Conservation (phyloP, 2,888 invertebrate genomes). For the Caenorhabditis uteleia region DNA sequence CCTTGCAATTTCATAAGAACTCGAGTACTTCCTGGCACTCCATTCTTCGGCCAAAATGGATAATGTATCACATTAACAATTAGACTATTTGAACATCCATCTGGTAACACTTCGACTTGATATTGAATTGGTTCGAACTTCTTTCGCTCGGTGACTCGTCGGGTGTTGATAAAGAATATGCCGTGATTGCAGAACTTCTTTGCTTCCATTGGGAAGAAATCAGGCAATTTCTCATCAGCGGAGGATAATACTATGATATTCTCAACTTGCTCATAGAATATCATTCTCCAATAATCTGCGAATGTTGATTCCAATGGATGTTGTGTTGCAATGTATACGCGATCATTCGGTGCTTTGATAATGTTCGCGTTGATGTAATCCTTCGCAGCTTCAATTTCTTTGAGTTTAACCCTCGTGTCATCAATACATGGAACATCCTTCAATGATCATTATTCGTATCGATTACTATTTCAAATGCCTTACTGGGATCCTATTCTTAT, state of each 20-base stretch:
- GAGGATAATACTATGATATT: conserved; percentile 14
- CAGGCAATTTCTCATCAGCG: conserved; percentile 16
- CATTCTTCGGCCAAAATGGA: conserved; percentile 14
- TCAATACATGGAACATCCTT: not conserved
- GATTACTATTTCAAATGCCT: no score
- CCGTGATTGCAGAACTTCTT: conserved; percentile 31
- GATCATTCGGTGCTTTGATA: conserved; percentile 13
- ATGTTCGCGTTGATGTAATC: conserved; percentile 13
- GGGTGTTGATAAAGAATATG: conserved; percentile 25
- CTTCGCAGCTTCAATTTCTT: not conserved
- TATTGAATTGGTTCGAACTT: conserved; percentile 2
- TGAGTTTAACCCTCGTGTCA: conserved; percentile 1
- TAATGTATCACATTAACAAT: conserved; percentile 27
- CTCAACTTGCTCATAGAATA: conserved; percentile 35
- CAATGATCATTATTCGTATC: no score
- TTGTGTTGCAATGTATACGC: conserved; percentile 23
- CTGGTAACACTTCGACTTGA: conserved; percentile 5
- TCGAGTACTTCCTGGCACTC: not conserved
- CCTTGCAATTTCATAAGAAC: conserved; percentile 1
- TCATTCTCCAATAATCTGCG: conserved; percentile 37
- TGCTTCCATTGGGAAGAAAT: conserved; percentile 21
- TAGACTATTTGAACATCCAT: conserved; percentile 29
- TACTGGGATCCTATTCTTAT: no score
- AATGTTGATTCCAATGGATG: conserved; percentile 31
- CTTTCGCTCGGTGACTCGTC: conserved; percentile 6